phyloP scores from a whole-genome alignment of 2,113 vertebrate species.

The Calypte anna region DNA sequence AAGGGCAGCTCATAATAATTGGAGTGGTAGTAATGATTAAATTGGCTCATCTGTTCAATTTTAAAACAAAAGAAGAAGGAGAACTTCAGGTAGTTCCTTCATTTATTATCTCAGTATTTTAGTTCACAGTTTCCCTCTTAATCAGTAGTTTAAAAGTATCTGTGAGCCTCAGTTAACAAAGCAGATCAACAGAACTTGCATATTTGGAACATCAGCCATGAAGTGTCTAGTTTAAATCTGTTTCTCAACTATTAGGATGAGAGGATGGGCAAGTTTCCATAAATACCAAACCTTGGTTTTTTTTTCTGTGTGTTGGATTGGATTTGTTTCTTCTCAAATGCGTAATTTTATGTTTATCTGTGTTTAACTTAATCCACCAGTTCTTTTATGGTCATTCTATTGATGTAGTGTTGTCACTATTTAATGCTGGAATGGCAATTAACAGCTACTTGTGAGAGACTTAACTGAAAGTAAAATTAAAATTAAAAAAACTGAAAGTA shows the following conservation, averaged over 20 bases:
- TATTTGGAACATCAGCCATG: not conserved
- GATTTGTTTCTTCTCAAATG: not conserved
- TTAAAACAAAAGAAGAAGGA: not conserved
- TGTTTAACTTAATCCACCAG: not conserved
- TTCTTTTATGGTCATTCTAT: not conserved
- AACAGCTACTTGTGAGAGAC: too few species aligned
- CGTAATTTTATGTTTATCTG: not conserved
- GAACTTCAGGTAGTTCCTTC: not conserved
- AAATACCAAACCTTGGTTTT: accelerated
- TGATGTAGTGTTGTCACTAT: not conserved
- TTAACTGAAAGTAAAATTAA: too few species aligned
- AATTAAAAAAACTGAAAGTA: too few species aligned
- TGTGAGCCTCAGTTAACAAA: not conserved
- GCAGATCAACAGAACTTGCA: not conserved
- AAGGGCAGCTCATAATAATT: not conserved
- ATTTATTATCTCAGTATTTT: not conserved
- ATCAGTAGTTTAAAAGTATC: not conserved
- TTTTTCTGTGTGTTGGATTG: not conserved
- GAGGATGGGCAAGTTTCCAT: not conserved
- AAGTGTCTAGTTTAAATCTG: not conserved
- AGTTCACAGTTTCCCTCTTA: not conserved
- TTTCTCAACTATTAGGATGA: not conserved
- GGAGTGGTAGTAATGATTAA: not conserved
- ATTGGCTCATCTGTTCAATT: not conserved
- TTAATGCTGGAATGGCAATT: too few species aligned